phyloP scores from a whole-genome alignment of 1,140 invertebrate species.

The Phymastichus coffea region DNA sequence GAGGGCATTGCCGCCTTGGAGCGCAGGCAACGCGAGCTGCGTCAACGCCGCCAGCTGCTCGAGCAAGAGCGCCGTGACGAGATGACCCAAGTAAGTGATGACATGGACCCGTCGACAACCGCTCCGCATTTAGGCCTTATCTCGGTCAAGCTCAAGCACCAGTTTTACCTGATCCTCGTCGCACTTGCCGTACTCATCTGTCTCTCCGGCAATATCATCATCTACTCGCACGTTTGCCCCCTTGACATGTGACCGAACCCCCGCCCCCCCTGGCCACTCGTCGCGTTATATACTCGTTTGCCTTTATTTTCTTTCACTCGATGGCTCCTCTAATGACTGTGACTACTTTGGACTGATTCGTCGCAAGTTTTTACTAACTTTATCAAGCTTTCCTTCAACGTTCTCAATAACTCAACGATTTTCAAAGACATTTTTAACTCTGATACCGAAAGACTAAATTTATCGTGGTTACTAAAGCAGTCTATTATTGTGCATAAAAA shows the following conservation, averaged over 20 bases:
- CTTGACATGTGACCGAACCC: constrained; percentile 48
- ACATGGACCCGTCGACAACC: constrained; percentile 44
- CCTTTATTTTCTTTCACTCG: too few relatives aligned
- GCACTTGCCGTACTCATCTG: constrained; percentile 54
- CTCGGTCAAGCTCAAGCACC: constrained; percentile 52
- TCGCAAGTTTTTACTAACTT: too few relatives aligned
- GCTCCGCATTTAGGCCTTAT: constrained; percentile 49
- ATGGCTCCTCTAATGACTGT: too few relatives aligned
- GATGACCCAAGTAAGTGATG: constrained; percentile 59
- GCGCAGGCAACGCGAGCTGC: constrained; percentile 54
- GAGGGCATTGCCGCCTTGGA: constrained; percentile 53
- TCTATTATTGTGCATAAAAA: too few relatives aligned
- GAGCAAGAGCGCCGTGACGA: constrained; percentile 57
- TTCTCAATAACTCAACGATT: too few relatives aligned
- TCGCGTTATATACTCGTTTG: too few relatives aligned
- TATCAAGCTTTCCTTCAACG: too few relatives aligned
- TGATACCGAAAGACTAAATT: too few relatives aligned
- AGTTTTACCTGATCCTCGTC: constrained; percentile 53
- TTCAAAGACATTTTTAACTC: too few relatives aligned
- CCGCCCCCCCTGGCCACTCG: neutral
- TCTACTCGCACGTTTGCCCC: constrained; percentile 55
- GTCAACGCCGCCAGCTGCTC: constrained; percentile 47
- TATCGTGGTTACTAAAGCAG: too few relatives aligned
- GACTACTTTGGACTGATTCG: too few relatives aligned
- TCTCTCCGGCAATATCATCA: constrained; percentile 57